Conservation (phyloP, 2,888 invertebrate species). For the Drosophila longiperda region DNA sequence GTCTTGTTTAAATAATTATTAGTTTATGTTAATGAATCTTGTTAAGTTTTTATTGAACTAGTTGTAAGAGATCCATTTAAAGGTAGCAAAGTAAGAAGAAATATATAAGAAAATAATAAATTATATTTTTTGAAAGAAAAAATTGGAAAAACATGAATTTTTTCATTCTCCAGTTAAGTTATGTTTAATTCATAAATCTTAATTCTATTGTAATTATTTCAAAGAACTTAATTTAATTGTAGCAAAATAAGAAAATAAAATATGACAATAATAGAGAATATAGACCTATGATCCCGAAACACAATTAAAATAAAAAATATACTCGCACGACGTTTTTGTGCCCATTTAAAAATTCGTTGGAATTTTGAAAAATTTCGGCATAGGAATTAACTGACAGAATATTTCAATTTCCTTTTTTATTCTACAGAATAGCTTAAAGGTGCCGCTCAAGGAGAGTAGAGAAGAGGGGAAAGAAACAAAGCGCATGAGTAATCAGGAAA, state of each 20-base stretch:
- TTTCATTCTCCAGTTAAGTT: not conserved
- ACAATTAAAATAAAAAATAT: not conserved
- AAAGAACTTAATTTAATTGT: not conserved
- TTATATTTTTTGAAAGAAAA: not conserved
- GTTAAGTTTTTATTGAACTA: not conserved
- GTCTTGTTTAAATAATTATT: not conserved
- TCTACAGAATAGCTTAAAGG: not conserved
- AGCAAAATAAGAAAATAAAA: not conserved
- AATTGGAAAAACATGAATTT: not conserved
- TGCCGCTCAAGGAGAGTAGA: not conserved
- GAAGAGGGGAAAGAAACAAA: not conserved
- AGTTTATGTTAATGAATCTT: not conserved
- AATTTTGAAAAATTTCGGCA: not conserved
- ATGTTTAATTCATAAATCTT: not conserved
- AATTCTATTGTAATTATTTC: not conserved
- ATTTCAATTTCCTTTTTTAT: not conserved
- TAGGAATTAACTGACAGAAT: not conserved
- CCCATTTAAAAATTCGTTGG: not conserved
- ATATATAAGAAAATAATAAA: not conserved
- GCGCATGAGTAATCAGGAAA: conserved; percentile 55
- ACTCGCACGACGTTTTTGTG: not conserved
- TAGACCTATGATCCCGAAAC: not conserved
- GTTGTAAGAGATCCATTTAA: not conserved
- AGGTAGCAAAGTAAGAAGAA: not conserved
- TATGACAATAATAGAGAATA: not conserved